Conservation (phyloP, 2,888 invertebrate genomes). For the Trichopoda pennipes region DNA sequence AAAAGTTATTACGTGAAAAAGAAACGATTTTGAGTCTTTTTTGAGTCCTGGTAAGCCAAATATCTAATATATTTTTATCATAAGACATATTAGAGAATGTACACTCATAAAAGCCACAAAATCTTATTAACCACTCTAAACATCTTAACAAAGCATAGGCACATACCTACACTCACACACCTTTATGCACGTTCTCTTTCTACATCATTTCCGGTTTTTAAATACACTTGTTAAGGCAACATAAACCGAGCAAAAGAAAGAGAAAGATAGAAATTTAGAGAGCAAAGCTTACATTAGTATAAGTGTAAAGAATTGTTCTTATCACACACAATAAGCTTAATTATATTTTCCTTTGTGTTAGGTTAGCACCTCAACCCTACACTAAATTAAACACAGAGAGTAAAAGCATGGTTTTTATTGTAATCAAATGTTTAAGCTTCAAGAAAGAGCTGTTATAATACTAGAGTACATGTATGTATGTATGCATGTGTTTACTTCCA, state of each 20-base stretch:
- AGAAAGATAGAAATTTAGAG: neutral
- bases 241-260: constrained; percentile 6
- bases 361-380: constrained; percentile 28
- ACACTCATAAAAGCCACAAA: constrained; percentile 23
- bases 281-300: constrained; percentile 16
- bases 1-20: neutral
- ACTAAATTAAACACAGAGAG: constrained; percentile 6
- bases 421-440: constrained; percentile 19
- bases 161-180: neutral
- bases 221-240: neutral
- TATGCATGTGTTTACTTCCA: neutral
- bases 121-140: constrained; percentile 23
- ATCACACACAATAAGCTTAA: neutral
- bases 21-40: constrained; percentile 53
- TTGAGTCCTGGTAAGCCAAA: constrained; percentile 66
- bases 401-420: neutral
- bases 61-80: neutral
- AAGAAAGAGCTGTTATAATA: constrained; percentile 22
- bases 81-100: neutral
- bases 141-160: constrained; percentile 1
- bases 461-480: neutral
- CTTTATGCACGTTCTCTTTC: neutral
- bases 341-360: constrained; percentile 13
- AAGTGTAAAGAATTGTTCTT: constrained; percentile 27
- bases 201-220: neutral